Evolutionary conservation across 1,140 invertebrate species (phyloP).

Genomic region (Eurosta solidaginis): DNA sequence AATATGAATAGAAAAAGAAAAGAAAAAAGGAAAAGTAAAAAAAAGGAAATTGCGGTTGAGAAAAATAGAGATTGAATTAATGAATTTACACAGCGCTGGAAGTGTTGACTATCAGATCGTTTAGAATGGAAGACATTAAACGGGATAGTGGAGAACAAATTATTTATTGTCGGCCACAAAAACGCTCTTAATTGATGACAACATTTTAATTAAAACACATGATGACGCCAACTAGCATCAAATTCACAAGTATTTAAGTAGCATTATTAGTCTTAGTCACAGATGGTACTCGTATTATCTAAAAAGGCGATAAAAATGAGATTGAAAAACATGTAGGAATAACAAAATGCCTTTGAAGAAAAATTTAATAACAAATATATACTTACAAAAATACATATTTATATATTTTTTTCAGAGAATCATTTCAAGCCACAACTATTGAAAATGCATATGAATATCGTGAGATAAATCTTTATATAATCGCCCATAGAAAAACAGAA

Average conservation of each 20-base stretch:
- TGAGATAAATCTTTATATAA: too few species aligned
- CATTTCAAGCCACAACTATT: too few species aligned
- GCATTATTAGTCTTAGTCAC: not conserved
- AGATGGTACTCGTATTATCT: too few species aligned
- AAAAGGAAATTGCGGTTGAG: not conserved
- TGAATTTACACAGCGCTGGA: not conserved
- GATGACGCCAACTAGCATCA: not conserved
- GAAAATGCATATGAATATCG: too few species aligned
- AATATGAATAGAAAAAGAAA: not conserved
- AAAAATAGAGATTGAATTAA: not conserved
- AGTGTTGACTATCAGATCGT: not conserved
- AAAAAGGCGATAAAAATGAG: too few species aligned
- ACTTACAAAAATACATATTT: too few species aligned
- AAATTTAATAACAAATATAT: too few species aligned
- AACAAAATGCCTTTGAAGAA: too few species aligned
- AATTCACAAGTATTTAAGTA: not conserved
- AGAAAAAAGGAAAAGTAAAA: not conserved
- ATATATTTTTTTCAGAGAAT: too few species aligned
- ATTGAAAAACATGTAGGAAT: too few species aligned
- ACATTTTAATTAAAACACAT: slow-evolving; percentile 30
- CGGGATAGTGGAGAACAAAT: not conserved
- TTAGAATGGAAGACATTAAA: not conserved
- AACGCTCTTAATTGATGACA: slow-evolving; percentile 24
- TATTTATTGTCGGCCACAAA: not conserved
- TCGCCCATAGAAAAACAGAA: too few species aligned